These are phyloP conservation scores for Epinephelus malabaricus DNA, from an alignment of 2,797 vertebrate genomes.

Conservation along the genomic window DNA sequence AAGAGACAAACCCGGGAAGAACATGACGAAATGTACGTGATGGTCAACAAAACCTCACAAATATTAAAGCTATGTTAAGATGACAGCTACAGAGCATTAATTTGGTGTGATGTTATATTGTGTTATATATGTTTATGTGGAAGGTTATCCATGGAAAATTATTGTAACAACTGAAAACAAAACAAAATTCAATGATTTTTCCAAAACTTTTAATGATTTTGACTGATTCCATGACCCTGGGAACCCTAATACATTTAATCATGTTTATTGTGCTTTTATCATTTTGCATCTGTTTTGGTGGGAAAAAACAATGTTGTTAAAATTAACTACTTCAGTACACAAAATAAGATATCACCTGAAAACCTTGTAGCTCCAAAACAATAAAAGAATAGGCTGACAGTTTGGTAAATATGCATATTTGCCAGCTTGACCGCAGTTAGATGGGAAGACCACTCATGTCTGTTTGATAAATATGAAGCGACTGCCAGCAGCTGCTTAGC, in stretches of 20 bases:
- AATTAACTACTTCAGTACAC: background rate
- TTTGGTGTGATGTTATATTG: too few species aligned
- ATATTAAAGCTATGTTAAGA: too few species aligned
- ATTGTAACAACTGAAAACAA: too few species aligned
- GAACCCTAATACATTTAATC: background rate
- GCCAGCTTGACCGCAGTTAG: background rate
- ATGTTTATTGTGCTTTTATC: background rate
- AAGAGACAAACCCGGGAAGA: too few species aligned
- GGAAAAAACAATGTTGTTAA: background rate
- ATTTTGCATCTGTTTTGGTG: constrained; percentile 1
- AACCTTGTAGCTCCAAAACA: background rate
- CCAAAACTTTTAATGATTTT: too few species aligned
- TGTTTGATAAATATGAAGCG: background rate
- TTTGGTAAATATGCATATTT: background rate
- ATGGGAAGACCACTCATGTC: background rate
- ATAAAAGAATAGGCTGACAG: background rate
- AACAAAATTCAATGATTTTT: too few species aligned
- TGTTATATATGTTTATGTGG: too few species aligned
- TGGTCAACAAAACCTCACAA: too few species aligned
- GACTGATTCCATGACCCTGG: too few species aligned
- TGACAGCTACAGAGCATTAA: too few species aligned
- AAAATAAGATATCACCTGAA: background rate
- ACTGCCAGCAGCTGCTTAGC: background rate
- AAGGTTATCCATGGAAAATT: too few species aligned
- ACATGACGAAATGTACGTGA: too few species aligned